Evolutionary conservation across 2,888 invertebrate genomes (phyloP), one percentile per base, ranked within the genome.

Genomic region (Macropis europaea): DNA sequence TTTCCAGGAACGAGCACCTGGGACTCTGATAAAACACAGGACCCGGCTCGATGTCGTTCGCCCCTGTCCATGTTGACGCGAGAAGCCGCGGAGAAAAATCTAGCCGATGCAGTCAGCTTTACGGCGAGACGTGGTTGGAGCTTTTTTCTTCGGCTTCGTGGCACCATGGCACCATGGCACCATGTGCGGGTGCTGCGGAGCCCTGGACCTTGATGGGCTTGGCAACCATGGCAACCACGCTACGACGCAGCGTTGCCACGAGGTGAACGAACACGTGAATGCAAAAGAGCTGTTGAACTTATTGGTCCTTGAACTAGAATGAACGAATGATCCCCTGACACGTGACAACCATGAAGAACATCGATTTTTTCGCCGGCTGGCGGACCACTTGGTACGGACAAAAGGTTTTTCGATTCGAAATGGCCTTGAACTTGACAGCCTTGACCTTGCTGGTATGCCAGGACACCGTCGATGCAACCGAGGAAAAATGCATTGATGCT

Each of bases 221-320:
- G 81, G 81, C 81, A 81, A 83, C 81, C 81, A 77, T 77, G 81
- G 82, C 77, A 77, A 80, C 82, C 72, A 82, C 38, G 72, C 68
- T 62, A 60, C 57, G 68, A 57, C 43, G 74, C 79, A 64, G 67
- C 57, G 69, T 72, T 69, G 77, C 63, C 63, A 61, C 38, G 77
- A 81, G 81, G 79, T 72, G 81, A 81, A 81, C 76, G 79, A 67
- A 83, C 77, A 73, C 69, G 62, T 62, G 76, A 82, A 81, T 81
- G 81, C 73, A 81, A 81, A 82, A 59, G 69, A 80, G 77, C 63
- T 52, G 60, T 53, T 38, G 57, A 62, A 38, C 56, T 56, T 42
- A 40, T 26, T 73, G 71, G 72, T 62, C 80, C 72, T 76, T 73
- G 71, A 56, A 62, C 69, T 60, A 61, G 76, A 42, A 36, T 43